These are phyloP conservation scores for Amphimallon solstitiale DNA, from an alignment of 2,888 invertebrate genomes.

Conservation along the genomic window DNA sequence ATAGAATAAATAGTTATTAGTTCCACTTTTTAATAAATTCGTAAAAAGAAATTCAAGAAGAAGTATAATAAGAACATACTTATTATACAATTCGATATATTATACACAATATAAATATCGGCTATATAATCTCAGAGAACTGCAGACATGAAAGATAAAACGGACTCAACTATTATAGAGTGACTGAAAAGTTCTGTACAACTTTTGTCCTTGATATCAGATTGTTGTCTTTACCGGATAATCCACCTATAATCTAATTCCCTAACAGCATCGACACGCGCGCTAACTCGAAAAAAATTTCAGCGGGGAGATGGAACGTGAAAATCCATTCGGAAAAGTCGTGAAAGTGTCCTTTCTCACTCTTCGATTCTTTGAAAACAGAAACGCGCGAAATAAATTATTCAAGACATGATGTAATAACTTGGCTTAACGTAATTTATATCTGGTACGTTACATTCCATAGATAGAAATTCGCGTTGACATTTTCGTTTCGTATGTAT, in stretches of 20 bases:
- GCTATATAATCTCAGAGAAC: too few species aligned
- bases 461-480: slow-evolving; percentile 13
- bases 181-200: too few species aligned
- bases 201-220: too few species aligned
- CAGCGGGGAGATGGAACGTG: not conserved
- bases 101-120: too few species aligned
- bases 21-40: too few species aligned
- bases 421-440: slow-evolving; percentile 26
- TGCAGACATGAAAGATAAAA: too few species aligned
- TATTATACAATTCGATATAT: too few species aligned
- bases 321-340: not conserved
- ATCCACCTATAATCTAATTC: not conserved
- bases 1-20: too few species aligned
- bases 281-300: not conserved
- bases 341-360: not conserved
- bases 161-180: too few species aligned
- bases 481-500: slow-evolving; percentile 23
- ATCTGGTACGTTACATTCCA: slow-evolving; percentile 21
- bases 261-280: not conserved
- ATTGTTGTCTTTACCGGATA: not conserved
- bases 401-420: slow-evolving; percentile 20
- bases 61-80: too few species aligned
- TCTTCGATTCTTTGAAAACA: slow-evolving; percentile 9
- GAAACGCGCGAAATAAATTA: slow-evolving; percentile 16
- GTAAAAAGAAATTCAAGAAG: too few species aligned